Base-by-base conservation (phyloP, 2,797 vertebrate species). In the Sebastes ruberrimus region DNA sequence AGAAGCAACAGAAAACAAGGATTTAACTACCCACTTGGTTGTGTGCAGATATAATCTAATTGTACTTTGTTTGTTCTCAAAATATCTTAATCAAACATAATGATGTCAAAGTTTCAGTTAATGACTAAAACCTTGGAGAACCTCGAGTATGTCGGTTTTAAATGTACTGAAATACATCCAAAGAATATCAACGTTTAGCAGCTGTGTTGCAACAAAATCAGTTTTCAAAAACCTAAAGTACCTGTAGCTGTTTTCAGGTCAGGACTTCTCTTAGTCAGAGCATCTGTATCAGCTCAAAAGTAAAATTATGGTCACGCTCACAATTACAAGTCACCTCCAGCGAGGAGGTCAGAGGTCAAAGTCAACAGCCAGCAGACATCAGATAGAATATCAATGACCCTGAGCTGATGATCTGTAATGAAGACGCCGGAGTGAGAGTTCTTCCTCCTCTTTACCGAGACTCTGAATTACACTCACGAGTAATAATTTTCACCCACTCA, bases 391-490 rank as follows among this genome's bases (percentile, higher is more conserved):
- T 11, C 25, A 23, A 46, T 2, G 78, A 76, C 68, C 80, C 80
- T 66, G 69, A 68, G 7, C 22, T 71, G 76, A 82, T 62, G 70
- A 78, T 25, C 14, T 33, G 71, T 55, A 11, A 65, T 64, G 33
- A 23, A 80, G 66, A 75, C 59, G 11, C 30, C 56, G 61, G 49
- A 81, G 74, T 18, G 64, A 77, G 61, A 61, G 42, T 76, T 57
- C 59, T 53, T 33, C 56, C 28, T 70, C 71, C 59, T 66, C 76
- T 69, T 69, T 63, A 22, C 8, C 1, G 49, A 52, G 65, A 42
- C 62, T 80, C 76, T 89, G 79, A 82, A 78, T 82, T 73, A 72
- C 74, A 72, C 88, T 88, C 11, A 32, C 20, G 69, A 71, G 73
- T 53, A 35, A 85, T 87, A 14, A 76, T 82, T 82, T 78, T 10